Evolutionary conservation across 2,888 invertebrate species (phyloP).

Genomic region (Eupithecia exiguata): DNA sequence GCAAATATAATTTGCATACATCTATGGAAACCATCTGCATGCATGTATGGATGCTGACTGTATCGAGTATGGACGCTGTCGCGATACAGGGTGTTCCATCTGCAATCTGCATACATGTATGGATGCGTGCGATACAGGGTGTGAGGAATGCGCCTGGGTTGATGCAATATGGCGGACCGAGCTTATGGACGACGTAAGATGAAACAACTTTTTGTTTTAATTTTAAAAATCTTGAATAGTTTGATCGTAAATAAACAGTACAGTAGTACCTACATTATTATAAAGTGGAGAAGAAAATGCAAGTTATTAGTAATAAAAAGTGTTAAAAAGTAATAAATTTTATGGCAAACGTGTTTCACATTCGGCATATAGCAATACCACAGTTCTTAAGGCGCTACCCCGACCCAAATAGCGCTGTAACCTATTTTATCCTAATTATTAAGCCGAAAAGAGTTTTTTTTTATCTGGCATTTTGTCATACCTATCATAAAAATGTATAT

Average conservation of each 20-base stretch:
- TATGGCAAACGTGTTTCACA: not conserved
- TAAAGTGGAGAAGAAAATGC: not conserved
- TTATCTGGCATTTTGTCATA: too few species aligned
- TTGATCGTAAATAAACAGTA: not conserved
- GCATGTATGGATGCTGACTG: not conserved
- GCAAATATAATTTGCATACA: conserved; percentile 3
- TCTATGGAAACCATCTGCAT: not conserved
- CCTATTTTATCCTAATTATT: too few species aligned
- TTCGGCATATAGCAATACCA: too few species aligned
- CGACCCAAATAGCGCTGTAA: too few species aligned
- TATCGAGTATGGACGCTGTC: not conserved
- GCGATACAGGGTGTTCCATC: not conserved
- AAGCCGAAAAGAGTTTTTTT: too few species aligned
- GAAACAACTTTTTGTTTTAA: not conserved
- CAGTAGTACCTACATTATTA: not conserved
- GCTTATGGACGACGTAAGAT: not conserved
- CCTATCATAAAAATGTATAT: too few species aligned
- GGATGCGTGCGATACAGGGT: conserved; percentile 1
- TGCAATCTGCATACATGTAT: conserved; percentile 1
- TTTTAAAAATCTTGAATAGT: not conserved
- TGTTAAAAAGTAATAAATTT: not conserved
- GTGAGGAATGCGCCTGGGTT: not conserved
- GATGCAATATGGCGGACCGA: not conserved
- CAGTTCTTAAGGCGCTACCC: too few species aligned
- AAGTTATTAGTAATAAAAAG: not conserved